Percentiles rank a stretch among this genome's conserved stretches.
phyloP scores from a whole-genome alignment of 1,140 invertebrate genomes.

The Drosophila littoralis region DNA sequence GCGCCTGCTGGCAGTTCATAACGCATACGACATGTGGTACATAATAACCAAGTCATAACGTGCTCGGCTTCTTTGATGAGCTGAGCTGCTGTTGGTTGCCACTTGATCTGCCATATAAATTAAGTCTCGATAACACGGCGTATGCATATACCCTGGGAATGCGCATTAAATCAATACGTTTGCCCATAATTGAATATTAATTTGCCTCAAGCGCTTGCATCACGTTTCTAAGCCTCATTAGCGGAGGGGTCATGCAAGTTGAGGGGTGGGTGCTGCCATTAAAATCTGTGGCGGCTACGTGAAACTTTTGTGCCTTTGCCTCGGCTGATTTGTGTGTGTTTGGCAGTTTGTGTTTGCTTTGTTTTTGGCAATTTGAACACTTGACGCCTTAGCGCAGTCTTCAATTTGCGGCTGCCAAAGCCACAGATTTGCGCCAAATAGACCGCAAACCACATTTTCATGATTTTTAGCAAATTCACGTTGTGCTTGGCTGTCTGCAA shows the following conservation, averaged over 20 bases:
- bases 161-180: slow-evolving; percentile 60
- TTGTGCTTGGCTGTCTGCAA: not conserved
- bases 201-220: slow-evolving; percentile 35
- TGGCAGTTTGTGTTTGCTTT: not conserved
- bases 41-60: slow-evolving; percentile 62
- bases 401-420: slow-evolving; percentile 43
- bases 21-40: slow-evolving; percentile 63
- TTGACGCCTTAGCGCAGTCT: slow-evolving; percentile 28
- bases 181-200: slow-evolving; percentile 73
- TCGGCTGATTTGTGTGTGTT: slow-evolving; percentile 59
- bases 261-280: not conserved
- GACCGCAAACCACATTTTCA: slow-evolving; percentile 24
- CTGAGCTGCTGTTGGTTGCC: slow-evolving; percentile 2
- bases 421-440: slow-evolving; percentile 12
- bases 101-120: slow-evolving; percentile 12
- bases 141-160: not conserved
- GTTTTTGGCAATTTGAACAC: slow-evolving; percentile 27
- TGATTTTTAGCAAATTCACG: not conserved
- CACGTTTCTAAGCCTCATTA: slow-evolving; percentile 38
- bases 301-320: slow-evolving; percentile 19
- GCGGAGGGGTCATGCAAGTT: not conserved
- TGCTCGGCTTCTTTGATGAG: slow-evolving; percentile 47
- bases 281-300: slow-evolving; percentile 10
- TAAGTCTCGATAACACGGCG: not conserved
- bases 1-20: slow-evolving; percentile 42